Evolutionary conservation across 2,888 invertebrate species (phyloP), one percentile per base, ranked within the genome.

Genomic region (Trichogramma evanescens): DNA sequence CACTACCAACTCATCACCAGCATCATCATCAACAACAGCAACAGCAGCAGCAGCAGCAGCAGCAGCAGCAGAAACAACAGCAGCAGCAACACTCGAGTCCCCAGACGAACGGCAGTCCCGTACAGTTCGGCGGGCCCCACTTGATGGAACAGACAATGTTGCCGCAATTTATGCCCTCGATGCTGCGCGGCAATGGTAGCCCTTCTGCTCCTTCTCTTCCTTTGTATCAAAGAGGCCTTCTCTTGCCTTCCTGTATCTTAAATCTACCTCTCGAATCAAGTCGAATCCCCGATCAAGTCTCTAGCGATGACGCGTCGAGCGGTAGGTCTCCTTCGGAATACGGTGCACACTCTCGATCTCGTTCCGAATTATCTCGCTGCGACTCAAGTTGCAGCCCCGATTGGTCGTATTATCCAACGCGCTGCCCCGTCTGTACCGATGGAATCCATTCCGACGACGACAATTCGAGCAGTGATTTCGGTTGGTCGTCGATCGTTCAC

Each of bases 101-200:
- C 46, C 65, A 64, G 56, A 64, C 64, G 53, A 66, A 62, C 63
- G 70, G 67, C 66, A 67, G 69, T 60, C 66, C 68, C 61, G 66
- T 70, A 64, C 68, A 68, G 66, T 64, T 74, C 63, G 65, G 73
- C 68, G 68, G 71, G 65, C 74, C 72, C 62, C 73, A 60, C 48
- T 71, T 68, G 50, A 65, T 69, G 68, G 64, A 43, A 9, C 40
- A 8, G 10, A 38, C 48, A 42, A 68, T 72, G 67, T 70, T 75
- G 69, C 72, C 74, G 68, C 72, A 71, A 65, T 74, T 72, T 72
- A 71, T 75, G 69, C 74, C 75, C 62, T 69, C 74, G 67, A 69
- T 72, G 69, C 75, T 75, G 64, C 74, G 74, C 70, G 69, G 70
- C 73, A 76, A 76, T 71, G 76, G 76, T 76, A 76, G 74, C 70